phyloP scores from a whole-genome alignment of 92 coral and sea anemone species.

The Phenganax subtilis region DNA sequence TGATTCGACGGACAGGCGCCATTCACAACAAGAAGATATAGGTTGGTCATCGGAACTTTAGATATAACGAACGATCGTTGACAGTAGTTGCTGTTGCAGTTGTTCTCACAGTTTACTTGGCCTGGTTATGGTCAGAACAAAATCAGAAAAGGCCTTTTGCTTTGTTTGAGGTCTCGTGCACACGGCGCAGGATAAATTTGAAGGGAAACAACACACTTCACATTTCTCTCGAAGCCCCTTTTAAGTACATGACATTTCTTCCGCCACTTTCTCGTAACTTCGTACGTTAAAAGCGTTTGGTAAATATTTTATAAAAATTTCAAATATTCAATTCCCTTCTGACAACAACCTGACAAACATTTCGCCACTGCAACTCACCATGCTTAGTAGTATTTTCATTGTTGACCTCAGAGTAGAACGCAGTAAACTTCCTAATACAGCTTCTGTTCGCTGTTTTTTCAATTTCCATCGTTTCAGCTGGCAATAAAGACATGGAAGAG shows the following conservation, averaged over 20 bases:
- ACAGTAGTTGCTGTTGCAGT: neutral
- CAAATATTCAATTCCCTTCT: neutral
- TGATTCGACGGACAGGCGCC: conserved; percentile 53
- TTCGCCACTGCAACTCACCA: conserved; percentile 1
- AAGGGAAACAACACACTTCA: too few relatives aligned
- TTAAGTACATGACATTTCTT: too few relatives aligned
- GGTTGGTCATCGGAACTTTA: conserved; percentile 69
- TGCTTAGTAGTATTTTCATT: conserved; percentile 33
- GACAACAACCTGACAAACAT: neutral
- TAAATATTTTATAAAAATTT: too few relatives aligned
- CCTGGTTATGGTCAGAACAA: neutral
- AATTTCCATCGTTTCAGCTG: conserved; percentile 61
- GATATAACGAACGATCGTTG: conserved; percentile 50
- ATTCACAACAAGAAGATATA: conserved; percentile 70
- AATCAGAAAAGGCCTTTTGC: neutral
- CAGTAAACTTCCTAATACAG: conserved; percentile 73
- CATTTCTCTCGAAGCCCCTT: too few relatives aligned
- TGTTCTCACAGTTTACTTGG: conserved; percentile 3
- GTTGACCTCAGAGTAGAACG: conserved; percentile 63
- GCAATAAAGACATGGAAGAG: neutral
- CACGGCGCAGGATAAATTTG: too few relatives aligned
- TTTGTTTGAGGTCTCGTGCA: too few relatives aligned
- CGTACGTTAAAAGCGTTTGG: too few relatives aligned
- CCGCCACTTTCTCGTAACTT: too few relatives aligned
- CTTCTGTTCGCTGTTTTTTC: conserved; percentile 60